Evolutionary conservation across 2,888 invertebrate species (phyloP).

Genomic region (Temnothorax ravouxi): DNA sequence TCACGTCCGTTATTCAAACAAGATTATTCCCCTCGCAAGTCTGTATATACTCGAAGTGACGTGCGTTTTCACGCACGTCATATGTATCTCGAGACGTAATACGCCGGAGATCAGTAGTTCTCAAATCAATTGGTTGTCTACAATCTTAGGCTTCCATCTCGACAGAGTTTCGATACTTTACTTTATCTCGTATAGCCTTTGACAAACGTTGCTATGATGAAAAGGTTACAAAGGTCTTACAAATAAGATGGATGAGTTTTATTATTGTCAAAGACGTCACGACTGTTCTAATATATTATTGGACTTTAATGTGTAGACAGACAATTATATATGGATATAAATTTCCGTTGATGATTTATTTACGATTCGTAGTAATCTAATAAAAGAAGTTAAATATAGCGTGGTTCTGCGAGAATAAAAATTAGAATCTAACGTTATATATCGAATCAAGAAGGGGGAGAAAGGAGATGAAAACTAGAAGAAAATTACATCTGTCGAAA

Average conservation of each 20-base stretch:
- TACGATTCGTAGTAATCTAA: background rate
- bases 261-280: background rate
- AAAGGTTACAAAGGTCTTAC: background rate
- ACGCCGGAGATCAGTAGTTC: slow-evolving; percentile 21
- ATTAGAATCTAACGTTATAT: background rate
- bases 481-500: slow-evolving; percentile 20
- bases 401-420: background rate
- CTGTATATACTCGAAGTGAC: background rate
- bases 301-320: background rate
- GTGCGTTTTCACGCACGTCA: background rate
- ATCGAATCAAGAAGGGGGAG: background rate
- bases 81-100: background rate
- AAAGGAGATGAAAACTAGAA: background rate
- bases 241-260: background rate
- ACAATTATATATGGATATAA: background rate
- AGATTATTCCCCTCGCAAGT: slow-evolving; percentile 13
- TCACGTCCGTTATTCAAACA: slow-evolving; percentile 5
- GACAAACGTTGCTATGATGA: background rate
- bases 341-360: background rate
- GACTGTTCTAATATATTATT: background rate
- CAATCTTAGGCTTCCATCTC: background rate
- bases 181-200: background rate
- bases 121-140: background rate
- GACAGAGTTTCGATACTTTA: slow-evolving; percentile 3
- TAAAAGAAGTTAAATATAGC: background rate